phyloP scores from a whole-genome alignment of 2,888 invertebrate genomes.

The Aphidoletes aphidimyza region DNA sequence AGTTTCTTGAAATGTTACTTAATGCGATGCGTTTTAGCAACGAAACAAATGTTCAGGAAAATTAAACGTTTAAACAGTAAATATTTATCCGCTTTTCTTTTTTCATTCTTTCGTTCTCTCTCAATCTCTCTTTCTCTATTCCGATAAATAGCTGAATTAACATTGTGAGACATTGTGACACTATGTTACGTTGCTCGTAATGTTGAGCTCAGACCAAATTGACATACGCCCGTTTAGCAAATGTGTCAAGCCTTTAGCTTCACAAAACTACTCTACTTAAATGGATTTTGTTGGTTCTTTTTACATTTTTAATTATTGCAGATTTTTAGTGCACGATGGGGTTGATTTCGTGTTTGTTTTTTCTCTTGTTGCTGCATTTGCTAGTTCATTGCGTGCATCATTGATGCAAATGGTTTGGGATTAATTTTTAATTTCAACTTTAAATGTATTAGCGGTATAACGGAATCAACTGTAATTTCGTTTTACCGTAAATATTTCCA shows the following conservation, averaged over 20 bases:
- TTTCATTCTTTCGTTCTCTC: no score
- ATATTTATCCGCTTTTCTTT: not conserved
- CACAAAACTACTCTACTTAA: no score
- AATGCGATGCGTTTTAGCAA: conserved; percentile 4
- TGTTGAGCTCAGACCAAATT: no score
- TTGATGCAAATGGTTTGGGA: conserved; percentile 12
- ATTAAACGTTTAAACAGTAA: not conserved
- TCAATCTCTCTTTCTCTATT: no score
- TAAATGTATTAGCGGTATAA: conserved; percentile 25
- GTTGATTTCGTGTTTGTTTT: no score
- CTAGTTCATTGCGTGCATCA: not conserved
- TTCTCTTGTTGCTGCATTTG: no score
- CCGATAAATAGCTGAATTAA: conserved; percentile 27
- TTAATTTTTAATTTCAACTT: conserved; percentile 33
- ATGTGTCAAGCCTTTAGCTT: no score
- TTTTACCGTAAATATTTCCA: not conserved
- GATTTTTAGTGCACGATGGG: not conserved
- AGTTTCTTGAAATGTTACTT: not conserved
- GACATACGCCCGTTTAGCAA: no score
- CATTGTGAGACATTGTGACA: not conserved
- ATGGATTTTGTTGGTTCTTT: conserved; percentile 37
- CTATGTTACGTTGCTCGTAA: no score
- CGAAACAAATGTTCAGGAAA: not conserved
- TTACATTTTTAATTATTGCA: conserved; percentile 11
- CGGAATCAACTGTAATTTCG: conserved; percentile 15